Evolutionary conservation across 2,888 invertebrate genomes (phyloP), one percentile per base, ranked within the genome.

Genomic region (Parnassius orleans): DNA sequence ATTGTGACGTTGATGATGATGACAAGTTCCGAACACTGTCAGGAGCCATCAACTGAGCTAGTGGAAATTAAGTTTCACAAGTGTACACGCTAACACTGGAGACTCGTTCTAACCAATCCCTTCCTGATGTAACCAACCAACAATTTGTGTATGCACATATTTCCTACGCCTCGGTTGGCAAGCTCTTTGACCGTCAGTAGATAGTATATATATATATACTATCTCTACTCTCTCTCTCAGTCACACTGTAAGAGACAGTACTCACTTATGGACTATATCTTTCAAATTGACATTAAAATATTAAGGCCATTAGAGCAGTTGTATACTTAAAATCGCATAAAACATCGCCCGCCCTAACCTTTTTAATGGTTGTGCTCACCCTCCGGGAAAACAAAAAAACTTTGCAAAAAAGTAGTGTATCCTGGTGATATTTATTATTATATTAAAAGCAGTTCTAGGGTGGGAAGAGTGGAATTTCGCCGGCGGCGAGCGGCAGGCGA

Each of bases 311-410:
- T 84, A 88, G 79, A 83, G 76, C 79, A 75, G 85, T 83, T 83
- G 86, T 81, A 87, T 86, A 89, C 90, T 91, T 90, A 91, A 90
- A 90, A 89, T 85, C 87, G 79, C 90, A 90, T 91, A 90, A 90
- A 90, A 88, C 83, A 89, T 80, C 80, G 80, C 80, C 74, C 77
- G 75, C 87, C 85, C 89, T 81, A 82, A 87, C 88, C 84, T 86
- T 89, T 89, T 89, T 90, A 90, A 90, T 89, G 87, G 88, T 78
- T 77, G 79, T 78, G 76, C 78, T 76, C 85, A 77, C 87, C 91
- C 87, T 79, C 72, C 70, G 77, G 77, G 79, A 84, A 90, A 90
- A 87, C 84, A 89, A 88, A 81, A 86, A 87, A 88, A 82, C 75
- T 84, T 84, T 74, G 71, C 69, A 75, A 84, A 81, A 86, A 87